phyloP scores from a whole-genome alignment of 2,888 invertebrate genomes.

The Germaria angustata region DNA sequence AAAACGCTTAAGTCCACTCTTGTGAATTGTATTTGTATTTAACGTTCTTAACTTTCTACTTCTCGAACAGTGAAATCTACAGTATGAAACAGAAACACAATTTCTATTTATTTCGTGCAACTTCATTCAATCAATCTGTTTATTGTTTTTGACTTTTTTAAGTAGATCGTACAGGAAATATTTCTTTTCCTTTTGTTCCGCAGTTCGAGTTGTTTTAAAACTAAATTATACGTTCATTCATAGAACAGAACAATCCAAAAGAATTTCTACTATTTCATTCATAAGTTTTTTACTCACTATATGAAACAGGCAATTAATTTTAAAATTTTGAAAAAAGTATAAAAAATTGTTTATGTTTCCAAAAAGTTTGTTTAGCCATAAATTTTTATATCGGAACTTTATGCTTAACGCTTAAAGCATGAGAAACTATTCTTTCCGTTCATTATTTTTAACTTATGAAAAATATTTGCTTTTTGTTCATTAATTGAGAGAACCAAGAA shows the following conservation, averaged over 20 bases:
- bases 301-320: background rate
- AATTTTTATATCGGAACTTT: conserved; percentile 77
- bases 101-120: too few species aligned
- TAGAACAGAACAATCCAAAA: background rate
- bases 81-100: too few species aligned
- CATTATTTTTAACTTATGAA: background rate
- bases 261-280: conserved; percentile 35
- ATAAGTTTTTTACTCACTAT: conserved; percentile 10
- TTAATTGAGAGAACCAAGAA: background rate
- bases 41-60: background rate
- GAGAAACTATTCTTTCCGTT: conserved; percentile 70
- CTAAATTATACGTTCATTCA: background rate
- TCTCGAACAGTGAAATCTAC: background rate
- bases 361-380: conserved; percentile 72
- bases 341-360: conserved; percentile 62
- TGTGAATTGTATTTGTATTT: too few species aligned
- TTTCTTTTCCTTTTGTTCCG: background rate
- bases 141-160: background rate
- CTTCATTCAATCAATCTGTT: conserved; percentile 5
- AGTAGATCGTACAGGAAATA: background rate
- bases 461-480: background rate
- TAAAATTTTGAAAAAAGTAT: conserved; percentile 13
- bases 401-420: conserved; percentile 77
- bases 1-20: too few species aligned
- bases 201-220: background rate